A percentile compares a stretch with the other conserved stretches of the same genome.
These are phyloP conservation scores for Falco concolor DNA, from an alignment of 2,797 vertebrate species.

Conservation along the genomic window DNA sequence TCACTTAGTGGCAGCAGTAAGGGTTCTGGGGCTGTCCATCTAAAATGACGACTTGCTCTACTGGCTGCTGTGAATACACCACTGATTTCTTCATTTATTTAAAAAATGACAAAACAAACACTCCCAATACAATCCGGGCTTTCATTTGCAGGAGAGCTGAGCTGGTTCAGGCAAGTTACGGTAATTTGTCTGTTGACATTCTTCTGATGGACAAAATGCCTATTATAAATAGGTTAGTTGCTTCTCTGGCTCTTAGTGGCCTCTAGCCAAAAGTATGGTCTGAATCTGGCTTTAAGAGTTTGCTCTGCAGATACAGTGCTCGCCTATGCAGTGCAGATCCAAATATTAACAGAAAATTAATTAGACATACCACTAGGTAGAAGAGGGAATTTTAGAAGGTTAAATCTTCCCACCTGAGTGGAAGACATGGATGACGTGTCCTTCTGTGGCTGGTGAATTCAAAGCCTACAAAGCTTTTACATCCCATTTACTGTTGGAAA, in stretches of 20 bases:
- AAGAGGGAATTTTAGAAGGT: not conserved
- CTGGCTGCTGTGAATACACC: constrained; percentile 1
- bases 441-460: not conserved
- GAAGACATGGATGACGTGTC: not conserved
- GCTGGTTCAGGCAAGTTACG: constrained; percentile 20
- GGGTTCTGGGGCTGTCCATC: not conserved
- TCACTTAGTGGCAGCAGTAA: not conserved
- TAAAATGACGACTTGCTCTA: constrained; percentile 25
- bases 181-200: constrained; percentile 51
- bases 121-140: not conserved
- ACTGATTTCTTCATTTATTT: constrained; percentile 26
- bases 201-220: constrained; percentile 34
- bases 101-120: constrained; percentile 47
- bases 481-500: not conserved
- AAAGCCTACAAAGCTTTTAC: not conserved
- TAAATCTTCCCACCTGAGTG: not conserved
- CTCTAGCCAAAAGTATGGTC: not conserved
- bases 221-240: constrained; percentile 22
- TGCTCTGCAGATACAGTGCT: not conserved
- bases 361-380: not conserved
- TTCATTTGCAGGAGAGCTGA: not conserved
- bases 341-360: not conserved
- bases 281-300: not conserved
- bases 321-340: not conserved
- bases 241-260: not conserved